These are phyloP conservation scores for Callocephalon fimbriatum DNA, from an alignment of 2,113 vertebrate species.

Conservation along the genomic window DNA sequence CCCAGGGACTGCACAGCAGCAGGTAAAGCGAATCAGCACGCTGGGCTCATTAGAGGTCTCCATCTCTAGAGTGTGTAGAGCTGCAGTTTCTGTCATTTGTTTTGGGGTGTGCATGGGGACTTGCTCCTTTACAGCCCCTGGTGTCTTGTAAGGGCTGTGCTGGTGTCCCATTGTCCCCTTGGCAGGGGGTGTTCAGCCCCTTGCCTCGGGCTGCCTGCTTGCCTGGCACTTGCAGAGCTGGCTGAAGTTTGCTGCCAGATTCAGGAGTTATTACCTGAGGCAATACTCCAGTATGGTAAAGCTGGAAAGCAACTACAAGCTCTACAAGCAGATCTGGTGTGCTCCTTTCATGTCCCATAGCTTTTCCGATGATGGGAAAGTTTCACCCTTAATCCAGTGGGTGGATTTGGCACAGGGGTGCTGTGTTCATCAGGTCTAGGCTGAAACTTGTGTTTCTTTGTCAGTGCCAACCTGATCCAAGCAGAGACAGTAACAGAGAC, in stretches of 20 bases:
- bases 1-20: neutral
- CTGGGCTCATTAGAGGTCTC: rapidly evolving
- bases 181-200: neutral
- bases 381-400: neutral
- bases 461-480: neutral
- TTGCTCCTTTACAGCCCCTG: neutral
- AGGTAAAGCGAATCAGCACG: rapidly evolving
- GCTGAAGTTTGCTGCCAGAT: neutral
- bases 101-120: neutral
- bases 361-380: neutral
- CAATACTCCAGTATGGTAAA: neutral
- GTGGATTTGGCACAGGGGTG: neutral
- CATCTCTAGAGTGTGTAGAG: neutral
- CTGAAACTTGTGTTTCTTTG: neutral
- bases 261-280: neutral
- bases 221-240: neutral
- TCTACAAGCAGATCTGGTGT: rapidly evolving
- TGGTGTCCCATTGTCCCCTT: neutral
- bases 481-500: neutral
- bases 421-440: neutral
- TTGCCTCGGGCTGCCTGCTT: neutral
- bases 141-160: neutral
- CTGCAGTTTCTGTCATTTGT: neutral
- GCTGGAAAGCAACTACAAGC: neutral
- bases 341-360: rapidly evolving